Conservation (phyloP, 2,113 vertebrate species). For the Python bivittatus region DNA sequence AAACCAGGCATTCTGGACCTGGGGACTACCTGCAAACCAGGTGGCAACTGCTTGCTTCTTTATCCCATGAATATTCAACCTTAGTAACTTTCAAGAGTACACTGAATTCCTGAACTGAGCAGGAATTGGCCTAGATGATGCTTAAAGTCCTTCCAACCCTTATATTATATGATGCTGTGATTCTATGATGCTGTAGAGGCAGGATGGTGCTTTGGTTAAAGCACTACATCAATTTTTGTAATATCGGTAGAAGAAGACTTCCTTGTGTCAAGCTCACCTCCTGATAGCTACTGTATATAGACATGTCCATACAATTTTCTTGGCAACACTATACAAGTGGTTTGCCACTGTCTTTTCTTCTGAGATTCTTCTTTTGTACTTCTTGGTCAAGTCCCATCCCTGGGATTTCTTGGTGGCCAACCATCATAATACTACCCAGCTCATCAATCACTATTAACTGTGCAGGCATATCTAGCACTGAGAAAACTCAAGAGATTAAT, state of each 20-base stretch:
- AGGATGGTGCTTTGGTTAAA: slow-evolving; percentile 25
- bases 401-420: background rate
- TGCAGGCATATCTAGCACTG: background rate
- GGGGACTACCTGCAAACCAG: too few species aligned
- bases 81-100: background rate
- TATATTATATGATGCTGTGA: background rate
- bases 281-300: background rate
- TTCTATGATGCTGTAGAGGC: background rate
- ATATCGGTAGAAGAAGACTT: background rate
- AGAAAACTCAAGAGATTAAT: slow-evolving; percentile 38
- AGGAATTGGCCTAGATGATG: background rate
- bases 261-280: background rate
- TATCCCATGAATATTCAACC: background rate
- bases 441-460: slow-evolving; percentile 15
- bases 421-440: background rate
- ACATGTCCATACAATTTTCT: background rate
- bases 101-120: background rate
- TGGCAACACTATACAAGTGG: background rate
- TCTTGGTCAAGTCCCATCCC: background rate
- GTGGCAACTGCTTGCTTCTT: background rate
- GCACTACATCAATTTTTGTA: background rate
- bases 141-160: background rate
- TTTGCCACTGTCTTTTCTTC: too few species aligned
- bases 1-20: too few species aligned
- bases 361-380: background rate